Evolutionary conservation across 2,888 invertebrate species (phyloP), one percentile per base, ranked within the genome.

Genomic region (Crocallis elinguaria): DNA sequence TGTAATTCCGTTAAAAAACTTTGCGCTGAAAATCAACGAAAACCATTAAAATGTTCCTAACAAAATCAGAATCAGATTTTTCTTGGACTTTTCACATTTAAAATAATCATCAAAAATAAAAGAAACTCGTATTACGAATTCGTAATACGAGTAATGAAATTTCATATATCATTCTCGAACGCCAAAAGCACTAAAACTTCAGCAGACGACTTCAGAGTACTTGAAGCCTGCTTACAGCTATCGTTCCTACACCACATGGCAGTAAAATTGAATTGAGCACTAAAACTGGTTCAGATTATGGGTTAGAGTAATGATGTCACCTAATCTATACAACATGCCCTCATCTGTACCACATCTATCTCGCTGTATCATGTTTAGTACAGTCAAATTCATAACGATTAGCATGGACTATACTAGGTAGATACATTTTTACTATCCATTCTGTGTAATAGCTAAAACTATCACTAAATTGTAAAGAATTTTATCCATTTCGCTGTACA

Each of bases 311-410:
- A 65, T 68, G 67, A 69, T 66, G 63, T 68, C 71, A 69, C 56
- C 61, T 67, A 67, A 71, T 70, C 65, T 64, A 52, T 63, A 64
- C 60, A 50, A 54, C 70, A 64, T 25, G 25, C 33, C 36, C 57
- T 17, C 16, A 3, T 11, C 16, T 33, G n/a, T 4, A n/a, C n/a
- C n/a, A n/a, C n/a, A n/a, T n/a, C n/a, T n/a, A n/a, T 33, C 16
- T 4, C n/a, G 14, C n/a, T 33, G n/a, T 17, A 33, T 33, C 29
- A n/a, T 11, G 37, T 14, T 14, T 30, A 11, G 30, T 37, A 41
- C 30, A 29, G 29, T 12, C 17, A 16, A 16, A 5, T 1, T 6
- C 27, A 13, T n/a, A 25, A 25, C 7, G 9, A 25, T n/a, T 1
- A 25, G 1, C n/a, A 19, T 19, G 19, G 5, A 19, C 3, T n/a